Percentiles rank a stretch among this genome's conserved stretches.
Conservation (phyloP, 2,797 vertebrate genomes). For the Mormyrus proboscirostris region DNA sequence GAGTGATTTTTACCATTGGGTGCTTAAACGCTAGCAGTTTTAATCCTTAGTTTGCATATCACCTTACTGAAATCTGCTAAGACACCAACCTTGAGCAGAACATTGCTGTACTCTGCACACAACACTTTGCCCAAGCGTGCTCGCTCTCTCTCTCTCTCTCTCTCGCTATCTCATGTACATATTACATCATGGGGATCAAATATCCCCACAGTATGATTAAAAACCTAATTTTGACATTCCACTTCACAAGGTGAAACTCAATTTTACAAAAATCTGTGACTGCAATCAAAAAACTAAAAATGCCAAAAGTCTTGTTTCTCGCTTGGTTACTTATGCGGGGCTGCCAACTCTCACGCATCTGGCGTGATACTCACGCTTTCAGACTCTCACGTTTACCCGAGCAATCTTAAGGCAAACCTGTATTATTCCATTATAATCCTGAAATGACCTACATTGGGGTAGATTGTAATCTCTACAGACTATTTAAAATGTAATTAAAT, state of each 20-base stretch:
- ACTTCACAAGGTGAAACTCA: neutral
- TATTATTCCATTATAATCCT: too few relatives aligned
- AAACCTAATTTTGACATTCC: neutral
- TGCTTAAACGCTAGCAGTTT: neutral
- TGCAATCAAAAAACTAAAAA: neutral
- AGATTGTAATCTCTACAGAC: too few relatives aligned
- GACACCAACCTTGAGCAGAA: neutral
- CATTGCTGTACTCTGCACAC: neutral
- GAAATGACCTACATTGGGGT: too few relatives aligned
- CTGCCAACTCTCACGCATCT: too few relatives aligned
- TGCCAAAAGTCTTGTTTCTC: neutral
- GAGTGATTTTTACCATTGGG: neutral
- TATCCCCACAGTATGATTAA: neutral
- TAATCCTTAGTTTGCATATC: neutral
- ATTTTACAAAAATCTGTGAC: neutral
- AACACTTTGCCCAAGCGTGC: neutral
- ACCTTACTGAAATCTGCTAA: neutral
- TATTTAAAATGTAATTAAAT: too few relatives aligned
- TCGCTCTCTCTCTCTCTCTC: neutral
- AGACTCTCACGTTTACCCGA: too few relatives aligned
- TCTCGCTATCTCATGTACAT: neutral
- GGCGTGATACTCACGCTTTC: too few relatives aligned
- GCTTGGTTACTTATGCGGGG: neutral
- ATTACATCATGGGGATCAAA: neutral
- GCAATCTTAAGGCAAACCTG: too few relatives aligned